Percentiles rank a stretch among this genome's conserved stretches.
phyloP scores from a whole-genome alignment of 2,113 vertebrate genomes.

The Sterrhoptilus dennistouni region DNA sequence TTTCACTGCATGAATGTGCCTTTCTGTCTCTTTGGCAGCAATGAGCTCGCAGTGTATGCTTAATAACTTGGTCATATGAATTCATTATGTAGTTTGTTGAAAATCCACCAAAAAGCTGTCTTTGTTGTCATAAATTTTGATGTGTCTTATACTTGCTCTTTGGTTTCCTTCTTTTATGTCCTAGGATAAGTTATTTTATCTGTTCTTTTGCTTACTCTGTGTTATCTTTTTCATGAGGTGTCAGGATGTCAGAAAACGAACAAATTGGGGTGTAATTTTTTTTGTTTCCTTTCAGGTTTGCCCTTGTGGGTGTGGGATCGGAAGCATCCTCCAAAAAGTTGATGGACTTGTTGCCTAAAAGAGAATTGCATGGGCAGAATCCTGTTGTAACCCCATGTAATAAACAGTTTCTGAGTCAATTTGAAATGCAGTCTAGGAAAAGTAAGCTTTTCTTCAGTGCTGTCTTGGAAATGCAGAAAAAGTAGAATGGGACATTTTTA shows the following conservation, averaged over 20 bases:
- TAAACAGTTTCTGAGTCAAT: slow-evolving; percentile 98
- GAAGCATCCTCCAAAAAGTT: slow-evolving; percentile 95
- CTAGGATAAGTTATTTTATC: not conserved
- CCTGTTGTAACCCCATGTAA: slow-evolving; percentile 97
- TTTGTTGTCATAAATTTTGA: not conserved
- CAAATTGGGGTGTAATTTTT: not conserved
- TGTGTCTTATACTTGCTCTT: not conserved
- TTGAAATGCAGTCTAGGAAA: slow-evolving; percentile 99
- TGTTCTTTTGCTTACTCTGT: not conserved
- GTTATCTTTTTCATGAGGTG: not conserved
- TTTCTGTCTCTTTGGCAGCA: not conserved
- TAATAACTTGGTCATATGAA: not conserved
- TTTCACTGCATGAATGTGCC: not conserved
- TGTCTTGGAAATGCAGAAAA: not conserved
- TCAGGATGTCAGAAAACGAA: not conserved
- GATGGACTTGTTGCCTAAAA: slow-evolving; percentile 94
- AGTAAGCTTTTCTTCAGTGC: slow-evolving; percentile 78
- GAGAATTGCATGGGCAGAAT: slow-evolving; percentile 97
- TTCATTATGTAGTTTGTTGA: not conserved
- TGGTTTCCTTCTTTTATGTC: not conserved
- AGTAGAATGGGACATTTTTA: not conserved
- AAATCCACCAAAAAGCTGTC: not conserved
- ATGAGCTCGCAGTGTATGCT: not conserved
- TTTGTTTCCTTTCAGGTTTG: slow-evolving; percentile 82
- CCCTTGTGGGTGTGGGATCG: slow-evolving; percentile 94